These are phyloP conservation scores for Ormyrus nitidulus DNA, from an alignment of 2,888 invertebrate genomes.

Conservation along the genomic window DNA sequence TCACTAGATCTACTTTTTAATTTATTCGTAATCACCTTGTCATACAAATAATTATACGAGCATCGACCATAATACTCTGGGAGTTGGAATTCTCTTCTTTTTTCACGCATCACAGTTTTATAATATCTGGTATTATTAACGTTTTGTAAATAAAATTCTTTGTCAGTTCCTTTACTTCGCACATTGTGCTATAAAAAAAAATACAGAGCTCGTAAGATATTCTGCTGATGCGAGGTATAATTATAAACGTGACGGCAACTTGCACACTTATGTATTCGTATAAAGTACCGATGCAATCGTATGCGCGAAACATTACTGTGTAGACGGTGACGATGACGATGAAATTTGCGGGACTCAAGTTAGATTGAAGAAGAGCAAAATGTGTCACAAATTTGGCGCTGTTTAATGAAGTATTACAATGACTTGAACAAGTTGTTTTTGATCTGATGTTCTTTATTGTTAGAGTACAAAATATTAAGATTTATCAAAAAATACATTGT, in stretches of 20 bases:
- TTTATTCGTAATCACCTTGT: conserved; percentile 29
- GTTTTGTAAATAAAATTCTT: conserved; percentile 32
- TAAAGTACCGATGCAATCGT: background rate
- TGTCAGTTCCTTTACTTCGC: conserved; percentile 25
- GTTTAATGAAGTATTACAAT: too few species aligned
- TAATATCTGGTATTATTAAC: background rate
- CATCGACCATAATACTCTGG: conserved; percentile 10
- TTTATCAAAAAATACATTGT: too few species aligned
- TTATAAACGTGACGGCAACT: conserved; percentile 38
- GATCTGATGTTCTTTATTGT: too few species aligned
- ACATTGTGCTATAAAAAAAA: conserved; percentile 5
- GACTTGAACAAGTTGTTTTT: too few species aligned
- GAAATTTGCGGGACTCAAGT: conserved; percentile 1
- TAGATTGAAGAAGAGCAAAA: background rate
- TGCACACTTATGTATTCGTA: conserved; percentile 23
- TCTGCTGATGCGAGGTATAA: conserved; percentile 11
- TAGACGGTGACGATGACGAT: too few species aligned
- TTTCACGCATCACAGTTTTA: background rate
- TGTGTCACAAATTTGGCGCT: too few species aligned
- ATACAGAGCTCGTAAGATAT: background rate
- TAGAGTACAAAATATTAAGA: background rate
- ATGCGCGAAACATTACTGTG: background rate
- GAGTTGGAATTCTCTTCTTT: conserved; percentile 25
- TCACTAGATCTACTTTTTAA: conserved; percentile 14
- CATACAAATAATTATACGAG: conserved; percentile 20